These are phyloP conservation scores for Cheilosia pagana DNA, from an alignment of 2,888 invertebrate genomes.

Conservation along the genomic window DNA sequence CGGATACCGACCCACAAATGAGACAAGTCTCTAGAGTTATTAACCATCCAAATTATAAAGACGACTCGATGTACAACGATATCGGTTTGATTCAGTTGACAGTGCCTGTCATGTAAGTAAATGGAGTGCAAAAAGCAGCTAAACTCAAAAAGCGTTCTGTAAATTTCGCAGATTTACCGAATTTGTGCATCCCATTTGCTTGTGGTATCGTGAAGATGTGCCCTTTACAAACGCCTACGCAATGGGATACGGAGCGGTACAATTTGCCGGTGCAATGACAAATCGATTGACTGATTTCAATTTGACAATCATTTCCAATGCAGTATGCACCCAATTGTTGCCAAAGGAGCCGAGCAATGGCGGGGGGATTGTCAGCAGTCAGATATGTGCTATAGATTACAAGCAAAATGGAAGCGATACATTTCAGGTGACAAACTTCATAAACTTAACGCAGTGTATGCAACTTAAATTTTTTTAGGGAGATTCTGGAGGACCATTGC, in stretches of 20 bases:
- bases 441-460: not conserved
- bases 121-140: too few relatives aligned
- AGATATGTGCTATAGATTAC: conserved; percentile 81
- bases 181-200: conserved; percentile 85
- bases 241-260: conserved; percentile 86
- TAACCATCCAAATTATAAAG: conserved; percentile 78
- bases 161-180: conserved; percentile 78
- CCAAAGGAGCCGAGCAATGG: conserved; percentile 78
- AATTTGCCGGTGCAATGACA: conserved; percentile 81
- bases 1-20: conserved; percentile 78
- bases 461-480: conserved; percentile 76
- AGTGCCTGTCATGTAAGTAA: conserved; percentile 78
- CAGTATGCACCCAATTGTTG: conserved; percentile 78
- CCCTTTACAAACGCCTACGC: conserved; percentile 84
- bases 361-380: conserved; percentile 79
- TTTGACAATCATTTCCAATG: conserved; percentile 80
- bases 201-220: conserved; percentile 83
- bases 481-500: conserved; percentile 82
- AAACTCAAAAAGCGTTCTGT: not conserved
- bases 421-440: conserved; percentile 78
- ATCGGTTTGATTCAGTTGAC: conserved; percentile 79
- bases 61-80: conserved; percentile 79
- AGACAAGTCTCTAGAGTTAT: conserved; percentile 76
- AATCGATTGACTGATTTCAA: conserved; percentile 81
- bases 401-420: conserved; percentile 79